Conservation (phyloP, 2,888 invertebrate species). For the Ichneumoninae sp. region DNA sequence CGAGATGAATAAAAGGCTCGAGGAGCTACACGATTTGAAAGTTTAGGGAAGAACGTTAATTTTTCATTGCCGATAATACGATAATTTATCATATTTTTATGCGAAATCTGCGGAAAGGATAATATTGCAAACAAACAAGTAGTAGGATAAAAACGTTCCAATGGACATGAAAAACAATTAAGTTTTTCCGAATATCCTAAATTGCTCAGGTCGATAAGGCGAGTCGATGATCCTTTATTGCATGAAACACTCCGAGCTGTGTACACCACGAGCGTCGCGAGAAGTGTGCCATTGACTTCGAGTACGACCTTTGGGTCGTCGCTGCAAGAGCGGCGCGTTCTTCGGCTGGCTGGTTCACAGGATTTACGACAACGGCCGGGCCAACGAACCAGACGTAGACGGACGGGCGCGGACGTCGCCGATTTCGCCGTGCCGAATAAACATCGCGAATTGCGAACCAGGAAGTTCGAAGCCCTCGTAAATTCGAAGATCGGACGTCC, state of each 20-base stretch:
- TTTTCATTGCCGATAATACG: too few relatives aligned
- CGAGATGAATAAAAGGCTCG: background rate
- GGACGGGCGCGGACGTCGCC: conserved; percentile 48
- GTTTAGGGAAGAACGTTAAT: background rate
- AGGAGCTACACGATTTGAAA: background rate
- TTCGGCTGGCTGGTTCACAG: conserved; percentile 25
- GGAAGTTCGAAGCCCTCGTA: conserved; percentile 46
- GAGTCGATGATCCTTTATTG: background rate
- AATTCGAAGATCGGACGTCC: conserved; percentile 17
- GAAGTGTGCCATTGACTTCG: conserved; percentile 60
- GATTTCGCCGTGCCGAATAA: conserved; percentile 61
- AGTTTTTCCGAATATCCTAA: too few relatives aligned
- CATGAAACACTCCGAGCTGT: background rate
- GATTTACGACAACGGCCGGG: conserved; percentile 65
- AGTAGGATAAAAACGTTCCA: too few relatives aligned
- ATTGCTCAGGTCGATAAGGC: too few relatives aligned
- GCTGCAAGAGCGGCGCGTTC: conserved; percentile 19
- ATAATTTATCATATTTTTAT: too few relatives aligned
- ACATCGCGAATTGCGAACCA: conserved; percentile 49
- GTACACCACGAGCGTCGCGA: background rate
- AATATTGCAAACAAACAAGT: too few relatives aligned
- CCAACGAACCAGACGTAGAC: conserved; percentile 68
- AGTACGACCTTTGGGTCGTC: conserved; percentile 39
- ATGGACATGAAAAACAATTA: too few relatives aligned
- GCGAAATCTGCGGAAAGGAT: too few relatives aligned